phyloP scores from a whole-genome alignment of 1,140 invertebrate species.

The Drosophila mayri region DNA sequence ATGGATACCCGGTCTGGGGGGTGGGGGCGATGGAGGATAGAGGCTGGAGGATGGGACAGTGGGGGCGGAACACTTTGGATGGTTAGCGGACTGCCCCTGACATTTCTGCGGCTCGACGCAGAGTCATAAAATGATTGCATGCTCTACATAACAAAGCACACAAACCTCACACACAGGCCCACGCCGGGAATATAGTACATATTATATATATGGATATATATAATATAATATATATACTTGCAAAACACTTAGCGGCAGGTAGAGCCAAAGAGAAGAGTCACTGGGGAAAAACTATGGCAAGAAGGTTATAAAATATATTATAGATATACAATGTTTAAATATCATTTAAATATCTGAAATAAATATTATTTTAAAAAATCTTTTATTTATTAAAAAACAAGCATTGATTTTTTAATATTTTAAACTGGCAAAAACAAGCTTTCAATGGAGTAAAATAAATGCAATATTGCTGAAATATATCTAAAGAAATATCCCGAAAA shows the following conservation, averaged over 20 bases:
- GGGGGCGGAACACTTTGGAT: conserved; percentile 31
- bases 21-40: not conserved
- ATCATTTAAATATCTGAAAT: too few relatives aligned
- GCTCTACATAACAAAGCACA: conserved; percentile 71
- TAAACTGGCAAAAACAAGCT: too few relatives aligned
- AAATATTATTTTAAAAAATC: too few relatives aligned
- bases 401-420: too few relatives aligned
- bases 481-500: not conserved
- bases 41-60: conserved; percentile 9
- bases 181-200: conserved; percentile 12
- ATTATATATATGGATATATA: conserved; percentile 7
- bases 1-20: not conserved
- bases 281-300: conserved; percentile 14
- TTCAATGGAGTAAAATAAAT: not conserved
- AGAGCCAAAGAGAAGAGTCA: conserved; percentile 52
- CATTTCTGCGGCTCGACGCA: conserved; percentile 66
- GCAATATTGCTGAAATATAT: not conserved
- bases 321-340: too few relatives aligned
- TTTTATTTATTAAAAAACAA: too few relatives aligned
- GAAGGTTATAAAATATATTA: not conserved
- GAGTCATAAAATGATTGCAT: conserved; percentile 81
- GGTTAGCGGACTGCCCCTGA: conserved; percentile 70
- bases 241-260: conserved; percentile 81
- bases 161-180: conserved; percentile 28
- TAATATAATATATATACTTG: conserved; percentile 44